These are phyloP conservation scores for Paramuricea clavata DNA, from an alignment of 92 coral and sea anemone species.

Conservation along the genomic window DNA sequence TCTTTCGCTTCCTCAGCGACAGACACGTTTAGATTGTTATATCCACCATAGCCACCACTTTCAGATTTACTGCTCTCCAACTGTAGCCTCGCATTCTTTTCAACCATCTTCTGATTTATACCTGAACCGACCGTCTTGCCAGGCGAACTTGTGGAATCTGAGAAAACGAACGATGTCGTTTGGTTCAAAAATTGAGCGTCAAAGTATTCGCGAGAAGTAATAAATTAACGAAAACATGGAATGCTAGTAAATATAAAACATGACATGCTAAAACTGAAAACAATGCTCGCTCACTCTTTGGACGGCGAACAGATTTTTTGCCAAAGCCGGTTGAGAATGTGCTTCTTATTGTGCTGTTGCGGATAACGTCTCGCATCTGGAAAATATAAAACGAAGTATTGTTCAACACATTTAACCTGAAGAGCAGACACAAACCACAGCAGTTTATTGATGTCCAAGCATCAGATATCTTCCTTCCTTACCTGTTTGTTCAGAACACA, in stretches of 20 bases:
- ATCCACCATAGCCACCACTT: background rate
- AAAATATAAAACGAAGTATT: too few relatives aligned
- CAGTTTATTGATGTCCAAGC: too few relatives aligned
- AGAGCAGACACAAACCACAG: too few relatives aligned
- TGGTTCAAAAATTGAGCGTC: background rate
- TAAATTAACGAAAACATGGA: too few relatives aligned
- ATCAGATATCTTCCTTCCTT: too few relatives aligned
- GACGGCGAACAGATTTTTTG: background rate
- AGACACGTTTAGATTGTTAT: background rate
- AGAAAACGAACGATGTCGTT: too few relatives aligned
- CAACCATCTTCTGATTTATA: background rate
- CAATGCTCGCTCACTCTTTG: background rate
- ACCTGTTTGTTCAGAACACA: slow-evolving; percentile 94
- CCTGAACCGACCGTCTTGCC: background rate
- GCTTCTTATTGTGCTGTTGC: slow-evolving; percentile 22
- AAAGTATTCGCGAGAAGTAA: too few relatives aligned
- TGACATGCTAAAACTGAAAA: background rate
- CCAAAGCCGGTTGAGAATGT: slow-evolving; percentile 7
- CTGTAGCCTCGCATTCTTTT: slow-evolving; percentile 1
- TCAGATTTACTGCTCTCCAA: background rate
- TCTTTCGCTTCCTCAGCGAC: slow-evolving; percentile 14
- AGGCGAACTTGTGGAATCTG: slow-evolving; percentile 6
- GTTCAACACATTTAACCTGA: too few relatives aligned
- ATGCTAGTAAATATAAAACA: too few relatives aligned
- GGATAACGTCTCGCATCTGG: slow-evolving; percentile 37